These are phyloP conservation scores for Poeciliopsis paucimaculata DNA, from an alignment of 2,797 vertebrate species.

Conservation along the genomic window DNA sequence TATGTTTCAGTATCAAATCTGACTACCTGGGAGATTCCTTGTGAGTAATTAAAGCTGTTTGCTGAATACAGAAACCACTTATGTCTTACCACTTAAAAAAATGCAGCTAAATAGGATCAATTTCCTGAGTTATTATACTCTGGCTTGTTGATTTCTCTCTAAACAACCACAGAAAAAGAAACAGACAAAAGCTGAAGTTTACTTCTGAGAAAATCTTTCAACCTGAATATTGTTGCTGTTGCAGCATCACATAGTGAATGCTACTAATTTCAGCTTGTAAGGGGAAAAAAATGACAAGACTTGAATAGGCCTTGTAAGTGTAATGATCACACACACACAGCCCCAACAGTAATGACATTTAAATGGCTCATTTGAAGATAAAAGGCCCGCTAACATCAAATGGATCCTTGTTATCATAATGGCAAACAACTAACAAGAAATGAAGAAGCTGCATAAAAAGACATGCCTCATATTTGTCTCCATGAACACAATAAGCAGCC, in stretches of 20 bases:
- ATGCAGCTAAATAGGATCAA: neutral
- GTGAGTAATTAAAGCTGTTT: neutral
- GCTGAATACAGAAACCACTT: neutral
- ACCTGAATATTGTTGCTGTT: constrained; percentile 39
- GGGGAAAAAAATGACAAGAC: constrained; percentile 61
- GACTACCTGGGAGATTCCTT: neutral
- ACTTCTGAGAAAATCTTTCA: constrained; percentile 51
- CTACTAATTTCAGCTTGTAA: constrained; percentile 62
- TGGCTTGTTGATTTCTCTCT: constrained; percentile 11
- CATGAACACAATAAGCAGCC: constrained; percentile 61
- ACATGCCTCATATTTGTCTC: constrained; percentile 64
- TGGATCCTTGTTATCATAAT: constrained; percentile 74
- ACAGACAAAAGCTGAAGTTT: constrained; percentile 41
- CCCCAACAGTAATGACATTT: constrained; percentile 75
- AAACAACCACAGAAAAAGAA: constrained; percentile 27
- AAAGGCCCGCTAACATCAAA: constrained; percentile 74
- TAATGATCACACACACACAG: constrained; percentile 50
- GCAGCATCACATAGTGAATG: constrained; percentile 37
- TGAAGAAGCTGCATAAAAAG: constrained; percentile 65
- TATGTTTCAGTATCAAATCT: neutral
- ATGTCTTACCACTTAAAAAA: neutral
- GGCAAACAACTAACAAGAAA: constrained; percentile 72
- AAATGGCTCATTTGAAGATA: constrained; percentile 80
- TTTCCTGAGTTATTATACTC: neutral
- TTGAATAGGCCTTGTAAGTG: constrained; percentile 67